phyloP scores from a whole-genome alignment of 2,113 vertebrate genomes.

The Polypterus senegalus region DNA sequence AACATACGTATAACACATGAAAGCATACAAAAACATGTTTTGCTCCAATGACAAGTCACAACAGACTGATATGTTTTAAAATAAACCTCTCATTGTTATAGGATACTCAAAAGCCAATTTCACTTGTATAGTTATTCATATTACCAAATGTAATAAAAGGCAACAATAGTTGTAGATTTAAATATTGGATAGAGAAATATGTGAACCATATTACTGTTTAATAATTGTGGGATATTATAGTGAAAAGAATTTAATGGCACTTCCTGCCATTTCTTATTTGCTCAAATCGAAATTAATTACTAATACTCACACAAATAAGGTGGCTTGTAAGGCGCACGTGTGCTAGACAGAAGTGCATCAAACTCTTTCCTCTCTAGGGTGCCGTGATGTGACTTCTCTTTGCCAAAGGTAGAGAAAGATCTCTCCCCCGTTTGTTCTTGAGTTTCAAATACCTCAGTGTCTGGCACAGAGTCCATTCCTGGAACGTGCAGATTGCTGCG shows the following conservation, averaged over 20 bases:
- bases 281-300: slow-evolving; percentile 13
- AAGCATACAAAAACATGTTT: slow-evolving; percentile 2
- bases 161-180: too few relatives aligned
- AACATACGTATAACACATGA: too few relatives aligned
- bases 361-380: slow-evolving; percentile 85
- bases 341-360: slow-evolving; percentile 82
- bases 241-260: slow-evolving; percentile 23
- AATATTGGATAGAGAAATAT: too few relatives aligned
- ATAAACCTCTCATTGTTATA: background rate
- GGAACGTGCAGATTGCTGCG: slow-evolving; percentile 97
- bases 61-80: slow-evolving; percentile 27
- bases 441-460: slow-evolving; percentile 92
- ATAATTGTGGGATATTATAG: background rate
- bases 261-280: slow-evolving; percentile 16
- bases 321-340: slow-evolving; percentile 86
- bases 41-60: slow-evolving; percentile 29
- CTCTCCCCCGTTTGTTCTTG: slow-evolving; percentile 71
- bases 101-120: too few relatives aligned
- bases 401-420: slow-evolving; percentile 94
- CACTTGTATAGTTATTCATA: too few relatives aligned
- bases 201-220: too few relatives aligned
- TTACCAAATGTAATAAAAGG: too few relatives aligned
- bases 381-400: slow-evolving; percentile 86
- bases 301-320: slow-evolving; percentile 90
- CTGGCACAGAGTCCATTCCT: slow-evolving; percentile 95